Evolutionary conservation across 2,888 invertebrate species (phyloP).

Genomic region (Hylaea fasciaria): DNA sequence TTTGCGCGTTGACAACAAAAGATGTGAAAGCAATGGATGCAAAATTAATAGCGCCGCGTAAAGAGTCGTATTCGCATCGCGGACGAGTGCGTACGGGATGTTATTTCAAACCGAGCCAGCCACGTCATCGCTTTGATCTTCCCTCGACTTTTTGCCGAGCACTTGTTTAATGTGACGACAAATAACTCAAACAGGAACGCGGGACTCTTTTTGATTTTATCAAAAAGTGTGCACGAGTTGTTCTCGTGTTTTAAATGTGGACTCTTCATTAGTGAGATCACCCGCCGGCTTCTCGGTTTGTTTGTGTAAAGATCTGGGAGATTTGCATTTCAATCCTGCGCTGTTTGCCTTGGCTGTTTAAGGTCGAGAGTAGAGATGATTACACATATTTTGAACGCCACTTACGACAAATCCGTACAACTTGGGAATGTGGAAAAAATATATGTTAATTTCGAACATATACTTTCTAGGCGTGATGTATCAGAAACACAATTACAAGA

Average conservation of each 20-base stretch:
- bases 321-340: constrained; percentile 53
- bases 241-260: constrained; percentile 71
- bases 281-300: constrained; percentile 55
- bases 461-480: too few species aligned
- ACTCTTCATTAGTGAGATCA: constrained; percentile 80
- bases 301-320: constrained; percentile 52
- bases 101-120: constrained; percentile 72
- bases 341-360: constrained; percentile 50
- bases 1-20: constrained; percentile 18
- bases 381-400: too few species aligned
- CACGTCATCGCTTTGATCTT: constrained; percentile 80
- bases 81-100: constrained; percentile 63
- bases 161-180: constrained; percentile 82
- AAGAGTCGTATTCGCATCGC: constrained; percentile 38
- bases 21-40: constrained; percentile 35
- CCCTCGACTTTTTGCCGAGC: constrained; percentile 76
- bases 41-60: constrained; percentile 36
- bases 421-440: too few species aligned
- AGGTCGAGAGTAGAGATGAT: too few species aligned
- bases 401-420: too few species aligned
- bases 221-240: constrained; percentile 63
- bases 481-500: too few species aligned
- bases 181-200: constrained; percentile 79
- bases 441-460: too few species aligned
- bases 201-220: constrained; percentile 76